Evolutionary conservation across 2,888 invertebrate genomes (phyloP), one percentile per base, ranked within the genome.

Genomic region (Embidobia sp.): DNA sequence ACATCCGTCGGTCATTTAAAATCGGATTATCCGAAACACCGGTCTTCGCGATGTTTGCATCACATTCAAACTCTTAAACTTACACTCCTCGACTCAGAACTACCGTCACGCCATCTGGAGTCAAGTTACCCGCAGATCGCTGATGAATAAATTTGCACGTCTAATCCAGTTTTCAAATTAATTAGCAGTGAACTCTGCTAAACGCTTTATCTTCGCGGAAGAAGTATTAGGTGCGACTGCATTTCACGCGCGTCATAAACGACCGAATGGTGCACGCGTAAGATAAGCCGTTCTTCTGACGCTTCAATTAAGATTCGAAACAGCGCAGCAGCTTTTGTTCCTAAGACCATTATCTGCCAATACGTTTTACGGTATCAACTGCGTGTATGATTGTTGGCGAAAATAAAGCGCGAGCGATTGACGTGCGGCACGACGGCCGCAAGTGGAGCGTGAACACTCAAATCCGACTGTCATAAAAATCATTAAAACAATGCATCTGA

Each of bases 401-500:
- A 69, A 76, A 76, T 59, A 59, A 55, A 26, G 31, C 18, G 11
- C 66, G 77, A 15, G 61, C 53, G 61, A 70, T 72, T 66, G 64
- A 76, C 64, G 59, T 59, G 70, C 29, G 11, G 37, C 42, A 5
- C 35, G 27, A 35, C 27, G 26, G 35, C 29, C 15, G 61, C 63
- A 77, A 77, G 67, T 72, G 72, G 77, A 72, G 72, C 77, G 55
- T 67, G 67, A 66, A 77, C 44, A 67, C 44, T 48, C 33, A 59
- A 63, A 49, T 69, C 37, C 27, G n/a, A 27, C 15, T 19, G 55
- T 37, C 57, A 35, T 31, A 76, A 49, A 69, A 69, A 40, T 55
- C 57, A 22, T 46, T 40, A 3, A 18, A 48, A 66, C 53, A 74
- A 61, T 73, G 10, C 57, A 31, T 48, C 26, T 15, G 19, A 44